Evolutionary conservation across 2,113 vertebrate species (phyloP), one percentile per base, ranked within the genome.

Genomic region (Charina bottae): DNA sequence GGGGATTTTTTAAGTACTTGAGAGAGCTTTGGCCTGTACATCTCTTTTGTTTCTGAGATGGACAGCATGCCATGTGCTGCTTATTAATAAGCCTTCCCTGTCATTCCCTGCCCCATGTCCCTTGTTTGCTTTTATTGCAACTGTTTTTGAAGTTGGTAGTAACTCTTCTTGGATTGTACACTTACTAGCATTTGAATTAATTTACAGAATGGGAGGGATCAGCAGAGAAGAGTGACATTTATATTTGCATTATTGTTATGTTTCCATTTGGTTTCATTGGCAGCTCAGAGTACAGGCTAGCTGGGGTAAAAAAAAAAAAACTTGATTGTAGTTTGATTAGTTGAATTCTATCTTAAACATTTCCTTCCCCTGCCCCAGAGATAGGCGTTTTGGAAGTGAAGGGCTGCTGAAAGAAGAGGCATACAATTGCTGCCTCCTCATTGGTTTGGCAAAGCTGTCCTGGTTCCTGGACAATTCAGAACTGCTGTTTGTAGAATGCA

Each of bases 401-500:
- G 94, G 89, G 90, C 87, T 33, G 90, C 88, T 93, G 93, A 89
- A 89, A 84, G 95, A 93, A 21, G 59, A 93, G 90, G 89, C 68
- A 93, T 37, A 92, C 37, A 53, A 94, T 95, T 93, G 95, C 94
- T 93, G 93, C 93, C 94, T 94, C 92, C 95, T 96, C 93, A 91
- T 96, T 94, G 83, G 93, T 94, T 93, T 94, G 92, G 88, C 93
- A 96, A 92, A 93, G 91, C 92, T 60, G 37, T 94, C 93, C 92
- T 94, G 95, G 93, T 93, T 93, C 72, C 94, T 90, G 90, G 90
- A 93, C 95, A 96, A 92, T 64, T 19, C 54, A 95, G 90, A n/a
- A 23, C 37, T 33, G 46, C 83, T 94, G 95, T 94, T 95, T 93
- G 90, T 92, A 84, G 94, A 55, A 49, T 85, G 94, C 91, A 94